Evolutionary conservation across 2,797 vertebrate species (phyloP).

Genomic region (Melanotaenia parkinsoni): DNA sequence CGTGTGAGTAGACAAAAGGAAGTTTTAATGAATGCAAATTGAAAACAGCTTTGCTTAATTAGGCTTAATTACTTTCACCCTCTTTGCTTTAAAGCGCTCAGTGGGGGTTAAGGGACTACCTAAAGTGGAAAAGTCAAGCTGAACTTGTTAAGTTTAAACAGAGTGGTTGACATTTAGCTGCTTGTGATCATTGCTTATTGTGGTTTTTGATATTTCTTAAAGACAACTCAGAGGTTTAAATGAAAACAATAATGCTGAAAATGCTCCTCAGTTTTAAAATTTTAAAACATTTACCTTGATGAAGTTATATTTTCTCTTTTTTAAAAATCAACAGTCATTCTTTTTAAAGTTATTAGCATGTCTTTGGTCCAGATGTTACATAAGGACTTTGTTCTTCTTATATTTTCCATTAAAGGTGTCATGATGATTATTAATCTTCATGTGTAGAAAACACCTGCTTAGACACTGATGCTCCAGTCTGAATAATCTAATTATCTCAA

Average conservation of each 20-base stretch:
- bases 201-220: not conserved
- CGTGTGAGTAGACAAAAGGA: conserved; percentile 1
- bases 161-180: not conserved
- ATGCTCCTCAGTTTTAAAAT: no score
- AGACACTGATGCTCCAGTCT: not conserved
- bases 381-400: not conserved
- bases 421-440: not conserved
- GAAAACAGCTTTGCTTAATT: conserved; percentile 69
- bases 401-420: not conserved
- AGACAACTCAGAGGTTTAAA: not conserved
- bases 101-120: conserved; percentile 1
- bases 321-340: not conserved
- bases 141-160: conserved; percentile 5
- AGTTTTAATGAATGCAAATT: conserved; percentile 62
- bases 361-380: not conserved
- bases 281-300: not conserved
- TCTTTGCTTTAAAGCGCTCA: conserved; percentile 37
- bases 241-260: no score
- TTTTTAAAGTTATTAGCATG: not conserved
- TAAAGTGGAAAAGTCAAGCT: not conserved
- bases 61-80: conserved; percentile 63
- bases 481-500: not conserved
- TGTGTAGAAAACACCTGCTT: not conserved
- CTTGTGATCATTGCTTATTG: not conserved
- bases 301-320: not conserved